These are phyloP conservation scores for Oncorhynchus mykiss DNA, from an alignment of 2,113 vertebrate species.

Conservation along the genomic window DNA sequence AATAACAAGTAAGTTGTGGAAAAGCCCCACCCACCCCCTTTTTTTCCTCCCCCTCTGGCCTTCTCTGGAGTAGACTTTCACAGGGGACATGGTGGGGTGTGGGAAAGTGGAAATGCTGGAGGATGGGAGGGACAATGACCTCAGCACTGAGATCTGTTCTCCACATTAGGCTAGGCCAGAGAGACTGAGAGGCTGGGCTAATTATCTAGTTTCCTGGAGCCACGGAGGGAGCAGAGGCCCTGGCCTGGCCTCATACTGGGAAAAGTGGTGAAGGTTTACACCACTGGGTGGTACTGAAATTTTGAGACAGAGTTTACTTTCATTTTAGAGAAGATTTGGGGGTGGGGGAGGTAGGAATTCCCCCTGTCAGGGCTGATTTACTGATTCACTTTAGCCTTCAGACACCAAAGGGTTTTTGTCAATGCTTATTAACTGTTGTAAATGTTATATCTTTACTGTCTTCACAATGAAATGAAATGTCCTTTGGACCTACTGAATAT, in stretches of 20 bases:
- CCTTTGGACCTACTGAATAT: background rate
- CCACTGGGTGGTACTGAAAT: conserved; percentile 8
- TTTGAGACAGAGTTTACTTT: conserved; percentile 38
- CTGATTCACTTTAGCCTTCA: too few species aligned
- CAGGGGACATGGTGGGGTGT: background rate
- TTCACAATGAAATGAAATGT: background rate
- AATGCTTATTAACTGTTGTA: too few species aligned
- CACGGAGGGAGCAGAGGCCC: background rate
- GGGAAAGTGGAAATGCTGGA: conserved; percentile 22
- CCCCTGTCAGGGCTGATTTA: too few species aligned
- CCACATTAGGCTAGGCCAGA: conserved; percentile 41
- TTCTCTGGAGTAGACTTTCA: background rate
- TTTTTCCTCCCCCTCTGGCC: background rate
- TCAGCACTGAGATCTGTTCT: conserved; percentile 55
- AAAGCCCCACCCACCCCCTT: rapidly evolving
- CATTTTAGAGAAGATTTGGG: too few species aligned
- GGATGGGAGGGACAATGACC: conserved; percentile 36
- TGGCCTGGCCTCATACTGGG: background rate
- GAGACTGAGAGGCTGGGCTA: conserved; percentile 33
- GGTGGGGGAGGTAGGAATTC: background rate
- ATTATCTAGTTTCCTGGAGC: conserved; percentile 55
- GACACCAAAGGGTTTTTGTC: too few species aligned
- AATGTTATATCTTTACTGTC: too few species aligned
- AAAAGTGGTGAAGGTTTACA: conserved; percentile 21
- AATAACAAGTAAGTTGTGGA: too few species aligned